Evolutionary conservation across 2,113 vertebrate genomes (phyloP).

Genomic region (Asarcornis scutulata): DNA sequence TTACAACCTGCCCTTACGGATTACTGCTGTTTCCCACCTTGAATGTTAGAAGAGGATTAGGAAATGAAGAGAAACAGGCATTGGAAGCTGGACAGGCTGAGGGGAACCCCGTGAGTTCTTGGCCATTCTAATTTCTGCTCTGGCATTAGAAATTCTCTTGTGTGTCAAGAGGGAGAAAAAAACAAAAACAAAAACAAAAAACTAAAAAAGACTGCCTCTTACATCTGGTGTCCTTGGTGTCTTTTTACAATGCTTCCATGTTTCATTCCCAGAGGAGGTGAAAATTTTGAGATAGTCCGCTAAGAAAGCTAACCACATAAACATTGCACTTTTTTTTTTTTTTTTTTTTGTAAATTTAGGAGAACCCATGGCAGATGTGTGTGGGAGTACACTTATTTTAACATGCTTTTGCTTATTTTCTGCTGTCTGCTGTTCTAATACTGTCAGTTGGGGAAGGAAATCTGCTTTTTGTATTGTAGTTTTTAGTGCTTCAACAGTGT

Average conservation of each 20-base stretch:
- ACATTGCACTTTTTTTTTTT: fast-evolving
- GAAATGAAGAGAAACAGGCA: not conserved
- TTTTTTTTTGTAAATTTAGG: not conserved
- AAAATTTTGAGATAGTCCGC: not conserved
- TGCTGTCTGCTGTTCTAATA: not conserved
- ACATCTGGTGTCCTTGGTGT: not conserved
- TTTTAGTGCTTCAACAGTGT: not conserved
- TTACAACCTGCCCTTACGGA: not conserved
- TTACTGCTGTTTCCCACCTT: not conserved
- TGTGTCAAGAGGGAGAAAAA: not conserved
- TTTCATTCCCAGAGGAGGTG: not conserved
- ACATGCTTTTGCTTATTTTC: not conserved
- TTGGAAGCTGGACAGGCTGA: not conserved
- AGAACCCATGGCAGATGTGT: not conserved
- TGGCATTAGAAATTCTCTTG: not conserved
- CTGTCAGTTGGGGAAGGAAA: not conserved
- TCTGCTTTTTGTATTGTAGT: not conserved
- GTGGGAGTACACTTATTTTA: not conserved
- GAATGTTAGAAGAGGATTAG: not conserved
- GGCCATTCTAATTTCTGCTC: not conserved
- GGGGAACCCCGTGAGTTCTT: not conserved
- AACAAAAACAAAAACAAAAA: not conserved
- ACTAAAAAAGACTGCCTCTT: not conserved
- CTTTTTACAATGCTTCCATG: not conserved
- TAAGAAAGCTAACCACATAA: not conserved